phyloP scores from a whole-genome alignment of 2,888 invertebrate genomes.

The Tolmerus cingulatus region DNA sequence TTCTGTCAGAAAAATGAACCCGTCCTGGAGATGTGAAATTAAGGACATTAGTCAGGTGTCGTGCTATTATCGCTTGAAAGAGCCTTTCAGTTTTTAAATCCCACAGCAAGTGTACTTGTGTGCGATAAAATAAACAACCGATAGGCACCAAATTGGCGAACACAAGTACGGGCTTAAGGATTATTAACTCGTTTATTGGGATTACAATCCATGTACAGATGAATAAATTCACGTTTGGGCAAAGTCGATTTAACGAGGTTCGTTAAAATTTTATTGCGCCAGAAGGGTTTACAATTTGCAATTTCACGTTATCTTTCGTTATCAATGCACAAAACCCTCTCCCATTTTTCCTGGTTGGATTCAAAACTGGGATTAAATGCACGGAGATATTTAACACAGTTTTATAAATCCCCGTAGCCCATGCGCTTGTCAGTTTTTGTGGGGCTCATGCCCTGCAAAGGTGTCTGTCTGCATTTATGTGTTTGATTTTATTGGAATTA shows the following conservation, averaged over 20 bases:
- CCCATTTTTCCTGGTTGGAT: slow-evolving; percentile 24
- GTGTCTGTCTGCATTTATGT: not conserved
- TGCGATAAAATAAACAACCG: slow-evolving; percentile 15
- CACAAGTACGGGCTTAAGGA: slow-evolving; percentile 33
- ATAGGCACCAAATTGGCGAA: slow-evolving; percentile 36
- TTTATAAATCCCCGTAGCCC: slow-evolving; percentile 25
- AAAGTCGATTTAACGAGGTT: slow-evolving; percentile 36
- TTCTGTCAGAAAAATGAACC: not conserved
- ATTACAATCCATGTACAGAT: slow-evolving; percentile 36
- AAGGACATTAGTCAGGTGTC: not conserved
- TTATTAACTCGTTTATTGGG: slow-evolving; percentile 38
- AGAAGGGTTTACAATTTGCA: slow-evolving; percentile 36
- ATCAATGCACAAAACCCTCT: slow-evolving; percentile 34
- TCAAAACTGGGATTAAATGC: slow-evolving; percentile 35
- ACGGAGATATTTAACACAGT: slow-evolving; percentile 15
- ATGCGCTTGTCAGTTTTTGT: slow-evolving; percentile 15
- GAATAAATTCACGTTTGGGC: slow-evolving; percentile 31
- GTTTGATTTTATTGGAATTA: slow-evolving; percentile 14
- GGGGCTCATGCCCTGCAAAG: not conserved
- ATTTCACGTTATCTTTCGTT: slow-evolving; percentile 35
- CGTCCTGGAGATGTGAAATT: not conserved
- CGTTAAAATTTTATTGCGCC: slow-evolving; percentile 37
- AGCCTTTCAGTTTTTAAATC: not conserved
- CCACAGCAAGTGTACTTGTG: not conserved
- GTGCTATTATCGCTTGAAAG: not conserved